phyloP scores from a whole-genome alignment of 1,140 invertebrate genomes.

The Drosophila truncata region DNA sequence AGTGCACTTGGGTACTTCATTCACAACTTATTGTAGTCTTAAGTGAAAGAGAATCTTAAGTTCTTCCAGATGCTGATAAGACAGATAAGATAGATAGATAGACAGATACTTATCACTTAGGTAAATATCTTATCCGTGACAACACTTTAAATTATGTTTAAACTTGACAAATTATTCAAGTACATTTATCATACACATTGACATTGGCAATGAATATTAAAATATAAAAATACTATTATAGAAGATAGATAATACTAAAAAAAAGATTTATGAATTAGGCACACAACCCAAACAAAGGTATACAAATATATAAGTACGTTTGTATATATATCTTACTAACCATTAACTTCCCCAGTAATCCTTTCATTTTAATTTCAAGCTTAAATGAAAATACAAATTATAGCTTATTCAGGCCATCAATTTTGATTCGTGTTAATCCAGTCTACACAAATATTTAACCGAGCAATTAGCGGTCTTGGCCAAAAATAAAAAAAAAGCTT shows the following conservation, averaged over 20 bases:
- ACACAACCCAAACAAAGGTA: background rate
- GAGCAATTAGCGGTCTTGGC: conserved; percentile 58
- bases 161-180: background rate
- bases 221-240: too few relatives aligned
- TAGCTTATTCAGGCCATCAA: conserved; percentile 7
- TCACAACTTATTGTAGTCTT: conserved; percentile 6
- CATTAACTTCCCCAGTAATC: too few relatives aligned
- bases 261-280: background rate
- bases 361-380: background rate
- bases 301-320: too few relatives aligned
- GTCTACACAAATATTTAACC: conserved; percentile 46
- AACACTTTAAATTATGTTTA: conserved; percentile 5
- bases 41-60: background rate
- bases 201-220: background rate
- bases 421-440: conserved; percentile 1
- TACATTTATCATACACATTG: background rate
- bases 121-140: background rate
- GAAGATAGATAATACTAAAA: background rate
- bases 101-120: background rate
- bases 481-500: conserved; percentile 10
- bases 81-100: background rate
- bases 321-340: too few relatives aligned
- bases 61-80: background rate
- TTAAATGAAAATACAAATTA: background rate
- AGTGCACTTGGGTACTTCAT: background rate